Base-by-base conservation (phyloP, 1,140 invertebrate genomes). In the Diuraphis noxia region DNA sequence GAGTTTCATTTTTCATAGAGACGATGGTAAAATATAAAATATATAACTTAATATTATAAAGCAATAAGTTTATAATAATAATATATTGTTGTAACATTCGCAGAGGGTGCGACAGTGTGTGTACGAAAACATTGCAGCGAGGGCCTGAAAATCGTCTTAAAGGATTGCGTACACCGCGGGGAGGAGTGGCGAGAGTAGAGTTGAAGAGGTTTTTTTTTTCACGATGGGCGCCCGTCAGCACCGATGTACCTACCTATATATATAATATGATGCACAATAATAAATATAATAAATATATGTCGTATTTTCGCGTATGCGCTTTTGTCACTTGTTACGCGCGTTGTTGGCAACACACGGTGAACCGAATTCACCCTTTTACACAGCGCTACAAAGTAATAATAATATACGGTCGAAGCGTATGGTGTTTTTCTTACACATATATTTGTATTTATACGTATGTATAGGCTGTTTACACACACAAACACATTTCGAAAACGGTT, bases 241-340 rank as follows among this genome's bases (percentile, higher is more conserved):
- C 41, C 21, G 34, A 30, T 38, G 17, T 36, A 38, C 36, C 10
- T 21, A 40, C 34, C 1, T 25, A 19, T 82, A 7, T 36, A 34
- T 41, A 46, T 46, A 43, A 43, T 43, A 46, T 46, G 8, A 46
- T 46, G 43, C 17, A 17, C 46, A 3, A 49, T 49, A 49, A 21
- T 49, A 49, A 21, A 49, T 21, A 10, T 43, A 43, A 8, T 43
- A 43, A 10, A 43, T 46, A 77, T n/a, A 17, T 17, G 34, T n/a
- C 56, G 56, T 72, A 72, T 72, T 72, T 72, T 5, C 49, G 30
- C 13, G 87, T 36, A 56, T 56, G 30, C 36, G 87, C 30, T 72
- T 77, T 88, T 72, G 87, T 88, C 87, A 88, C 87, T 88, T 88
- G 87, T 88, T 88, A 72, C 52, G 38, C 87, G 23, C 25, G 87